Percentiles rank a stretch among this genome's conserved stretches.
Evolutionary conservation across 2,113 vertebrate species (phyloP).

Genomic region (Eurypyga helias): DNA sequence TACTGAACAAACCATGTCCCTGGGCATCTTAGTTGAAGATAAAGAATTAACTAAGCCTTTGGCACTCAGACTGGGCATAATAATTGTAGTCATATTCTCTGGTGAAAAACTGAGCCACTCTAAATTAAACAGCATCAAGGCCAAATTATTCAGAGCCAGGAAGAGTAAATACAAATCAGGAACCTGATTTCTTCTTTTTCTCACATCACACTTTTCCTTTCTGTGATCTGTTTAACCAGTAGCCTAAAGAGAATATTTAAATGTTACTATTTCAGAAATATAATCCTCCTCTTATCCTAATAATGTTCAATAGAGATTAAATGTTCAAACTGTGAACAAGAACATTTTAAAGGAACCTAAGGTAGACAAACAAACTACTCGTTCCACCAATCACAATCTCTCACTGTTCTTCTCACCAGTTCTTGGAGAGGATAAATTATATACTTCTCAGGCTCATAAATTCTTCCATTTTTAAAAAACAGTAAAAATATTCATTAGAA

Average conservation of each 20-base stretch:
- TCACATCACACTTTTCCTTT: background rate
- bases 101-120: background rate
- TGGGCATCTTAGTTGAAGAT: background rate
- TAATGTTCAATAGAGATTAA: background rate
- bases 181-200: background rate
- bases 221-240: background rate
- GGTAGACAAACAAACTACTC: background rate
- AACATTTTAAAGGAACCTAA: background rate
- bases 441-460: background rate
- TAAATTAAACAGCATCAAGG: background rate
- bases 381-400: background rate
- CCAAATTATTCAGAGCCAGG: background rate
- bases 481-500: background rate
- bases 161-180: background rate
- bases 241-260: background rate
- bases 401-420: background rate
- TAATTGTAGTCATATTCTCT: background rate
- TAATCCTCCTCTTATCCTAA: background rate
- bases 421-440: background rate
- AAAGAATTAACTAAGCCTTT: background rate
- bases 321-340: background rate
- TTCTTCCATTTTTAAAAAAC: background rate
- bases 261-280: background rate
- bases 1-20: background rate
- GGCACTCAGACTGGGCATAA: background rate